Conservation (phyloP, 2,888 invertebrate species). For the Sarcophaga caerulescens region DNA sequence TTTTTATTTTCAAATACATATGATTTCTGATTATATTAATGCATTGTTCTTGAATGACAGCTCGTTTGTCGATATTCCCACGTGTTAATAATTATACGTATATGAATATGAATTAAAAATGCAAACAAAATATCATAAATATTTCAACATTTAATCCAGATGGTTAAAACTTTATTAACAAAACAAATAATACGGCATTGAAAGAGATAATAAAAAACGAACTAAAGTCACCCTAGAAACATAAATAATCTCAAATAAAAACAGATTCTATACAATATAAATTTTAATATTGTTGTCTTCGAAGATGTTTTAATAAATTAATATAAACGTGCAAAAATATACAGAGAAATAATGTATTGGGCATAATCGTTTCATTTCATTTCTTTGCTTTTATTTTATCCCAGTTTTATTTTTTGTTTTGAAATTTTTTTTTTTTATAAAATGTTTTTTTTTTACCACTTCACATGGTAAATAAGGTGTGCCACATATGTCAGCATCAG, state of each 20-base stretch:
- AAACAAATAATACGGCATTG: conserved; percentile 11
- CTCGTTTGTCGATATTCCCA: not conserved
- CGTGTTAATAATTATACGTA: not conserved
- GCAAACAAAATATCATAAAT: not conserved
- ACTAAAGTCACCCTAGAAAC: not conserved
- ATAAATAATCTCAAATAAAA: not conserved
- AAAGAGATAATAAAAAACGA: conserved; percentile 4
- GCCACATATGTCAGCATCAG: conserved; percentile 38
- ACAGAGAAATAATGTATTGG: no score
- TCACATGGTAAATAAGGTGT: conserved; percentile 11
- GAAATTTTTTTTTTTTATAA: not conserved
- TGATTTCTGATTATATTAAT: no score
- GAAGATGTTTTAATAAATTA: no score
- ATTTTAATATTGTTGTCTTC: no score
- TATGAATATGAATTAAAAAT: conserved; percentile 1
- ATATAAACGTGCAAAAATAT: no score
- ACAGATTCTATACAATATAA: not conserved
- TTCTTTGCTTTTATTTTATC: not conserved
- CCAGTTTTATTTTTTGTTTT: not conserved
- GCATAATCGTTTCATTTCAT: not conserved
- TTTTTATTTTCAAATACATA: no score
- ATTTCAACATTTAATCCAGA: not conserved
- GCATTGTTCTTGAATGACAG: no score
- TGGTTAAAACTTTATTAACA: not conserved
- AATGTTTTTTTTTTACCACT: not conserved